Evolutionary conservation across 2,888 invertebrate species (phyloP).

Genomic region (Drosophila mettleri): DNA sequence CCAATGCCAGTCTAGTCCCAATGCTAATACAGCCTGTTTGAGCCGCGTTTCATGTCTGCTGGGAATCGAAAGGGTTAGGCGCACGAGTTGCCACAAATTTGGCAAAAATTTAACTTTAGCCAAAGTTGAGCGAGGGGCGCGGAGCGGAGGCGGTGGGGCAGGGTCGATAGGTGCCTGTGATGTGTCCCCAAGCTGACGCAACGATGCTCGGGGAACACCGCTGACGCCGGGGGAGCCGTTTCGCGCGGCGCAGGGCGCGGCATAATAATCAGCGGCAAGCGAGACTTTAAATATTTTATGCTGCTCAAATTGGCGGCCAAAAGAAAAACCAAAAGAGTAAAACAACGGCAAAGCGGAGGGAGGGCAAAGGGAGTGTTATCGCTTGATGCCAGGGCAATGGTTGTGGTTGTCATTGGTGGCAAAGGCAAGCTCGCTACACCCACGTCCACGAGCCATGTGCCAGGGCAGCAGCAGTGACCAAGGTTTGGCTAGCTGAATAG

Average conservation of each 20-base stretch:
- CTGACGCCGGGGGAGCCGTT: slow-evolving; percentile 10
- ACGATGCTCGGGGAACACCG: slow-evolving; percentile 48
- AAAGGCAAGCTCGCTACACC: slow-evolving; percentile 13
- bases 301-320: slow-evolving; percentile 71
- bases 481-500: neutral
- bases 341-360: slow-evolving; percentile 10
- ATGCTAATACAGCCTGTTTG: neutral
- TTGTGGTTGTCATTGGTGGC: slow-evolving; percentile 49
- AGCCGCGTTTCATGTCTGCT: neutral
- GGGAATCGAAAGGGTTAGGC: slow-evolving; percentile 57
- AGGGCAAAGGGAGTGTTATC: neutral
- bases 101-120: slow-evolving; percentile 56
- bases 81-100: slow-evolving; percentile 55
- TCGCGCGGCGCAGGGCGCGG: neutral
- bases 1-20: neutral
- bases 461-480: slow-evolving; percentile 36
- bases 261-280: slow-evolving; percentile 77
- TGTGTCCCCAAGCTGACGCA: slow-evolving; percentile 62
- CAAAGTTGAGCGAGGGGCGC: slow-evolving; percentile 32
- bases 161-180: slow-evolving; percentile 19
- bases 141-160: neutral
- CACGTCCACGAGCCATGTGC: slow-evolving; percentile 6
- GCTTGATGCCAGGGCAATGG: slow-evolving; percentile 18
- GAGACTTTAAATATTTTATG: slow-evolving; percentile 79
- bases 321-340: slow-evolving; percentile 40